Conservation (phyloP, 2,888 invertebrate genomes). For the Apamea monoglypha region DNA sequence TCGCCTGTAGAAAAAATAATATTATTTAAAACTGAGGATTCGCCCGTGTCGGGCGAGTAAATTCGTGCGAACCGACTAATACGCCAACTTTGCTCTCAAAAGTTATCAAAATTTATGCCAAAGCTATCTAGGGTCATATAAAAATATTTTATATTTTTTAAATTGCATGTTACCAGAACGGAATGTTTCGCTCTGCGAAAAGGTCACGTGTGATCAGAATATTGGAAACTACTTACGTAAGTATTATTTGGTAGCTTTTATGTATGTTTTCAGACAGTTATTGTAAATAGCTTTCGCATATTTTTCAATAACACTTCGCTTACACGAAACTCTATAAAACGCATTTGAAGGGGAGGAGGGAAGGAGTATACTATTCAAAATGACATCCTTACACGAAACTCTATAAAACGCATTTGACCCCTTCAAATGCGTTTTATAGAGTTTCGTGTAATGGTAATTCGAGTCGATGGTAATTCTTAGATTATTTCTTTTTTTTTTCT, state of each 20-base stretch:
- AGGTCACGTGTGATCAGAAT: constrained; percentile 15
- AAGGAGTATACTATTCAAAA: no score
- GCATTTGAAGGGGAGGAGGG: no score
- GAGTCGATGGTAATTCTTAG: no score
- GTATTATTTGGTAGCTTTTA: neutral
- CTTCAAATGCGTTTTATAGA: no score
- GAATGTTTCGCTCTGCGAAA: constrained; percentile 26
- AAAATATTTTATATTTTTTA: constrained; percentile 34
- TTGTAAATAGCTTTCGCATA: constrained; percentile 7
- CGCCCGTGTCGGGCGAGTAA: no score
- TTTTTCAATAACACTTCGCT: constrained; percentile 25
- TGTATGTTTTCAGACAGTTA: constrained; percentile 4
- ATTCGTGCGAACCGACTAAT: no score
- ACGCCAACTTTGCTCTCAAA: constrained; percentile 30
- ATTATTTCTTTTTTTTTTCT: no score
- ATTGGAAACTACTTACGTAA: constrained; percentile 32
- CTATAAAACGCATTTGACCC: neutral
- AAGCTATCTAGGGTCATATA: constrained; percentile 34
- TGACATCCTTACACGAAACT: no score
- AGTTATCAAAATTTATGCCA: constrained; percentile 36
- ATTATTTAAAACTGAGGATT: no score
- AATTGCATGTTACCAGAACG: constrained; percentile 29
- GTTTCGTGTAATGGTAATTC: no score
- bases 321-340: neutral
- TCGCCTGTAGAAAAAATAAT: no score